Base-by-base conservation (phyloP, 2,888 invertebrate genomes). In the Dicyrtomina minuta region DNA sequence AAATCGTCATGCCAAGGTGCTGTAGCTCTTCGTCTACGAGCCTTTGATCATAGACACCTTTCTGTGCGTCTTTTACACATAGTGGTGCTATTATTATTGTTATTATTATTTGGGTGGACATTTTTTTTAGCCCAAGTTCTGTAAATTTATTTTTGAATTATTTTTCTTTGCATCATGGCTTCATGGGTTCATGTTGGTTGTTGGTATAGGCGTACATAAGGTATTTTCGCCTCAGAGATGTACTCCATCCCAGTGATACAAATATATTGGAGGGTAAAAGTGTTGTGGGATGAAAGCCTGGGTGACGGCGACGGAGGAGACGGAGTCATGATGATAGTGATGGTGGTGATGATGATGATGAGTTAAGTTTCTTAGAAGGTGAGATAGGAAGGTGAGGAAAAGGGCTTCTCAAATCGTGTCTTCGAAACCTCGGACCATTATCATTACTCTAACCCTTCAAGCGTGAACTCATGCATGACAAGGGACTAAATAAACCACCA, bases 401-500 rank as follows among this genome's bases (percentile, higher is more conserved):
- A 72, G 72, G 72, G 68, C 71, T 70, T 71, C 56, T 70, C 62
- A 53, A 55, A 66, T 66, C 66, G 56, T 55, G 39, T 64, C 53
- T 71, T 61, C 56, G 65, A 64, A 66, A 67, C 56, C 72, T 60
- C 65, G 39, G 59, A 61, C 56, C 55, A 68, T 71, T 70, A 68
- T 72, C 72, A 75, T 75, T 75, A 75, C 67, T 17, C 61, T 41
- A 70, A 67, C 73, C 73, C 73, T 74, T 76, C 70, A 73, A 71
- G 68, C 74, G 70, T 76, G 69, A 76, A 74, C 70, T 73, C 66
- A 71, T 68, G 71, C 70, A 70, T 70, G 74, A 74, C 73, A 72
- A 58, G 60, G 58, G 67, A 59, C 67, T 66, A 66, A 66, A 66
- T 66, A 66, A 66, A 51, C 62, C 56, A 64, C 62, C 44, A 69